phyloP scores from a whole-genome alignment of 2,797 vertebrate genomes.

The Phrynocephalus vlangalii region DNA sequence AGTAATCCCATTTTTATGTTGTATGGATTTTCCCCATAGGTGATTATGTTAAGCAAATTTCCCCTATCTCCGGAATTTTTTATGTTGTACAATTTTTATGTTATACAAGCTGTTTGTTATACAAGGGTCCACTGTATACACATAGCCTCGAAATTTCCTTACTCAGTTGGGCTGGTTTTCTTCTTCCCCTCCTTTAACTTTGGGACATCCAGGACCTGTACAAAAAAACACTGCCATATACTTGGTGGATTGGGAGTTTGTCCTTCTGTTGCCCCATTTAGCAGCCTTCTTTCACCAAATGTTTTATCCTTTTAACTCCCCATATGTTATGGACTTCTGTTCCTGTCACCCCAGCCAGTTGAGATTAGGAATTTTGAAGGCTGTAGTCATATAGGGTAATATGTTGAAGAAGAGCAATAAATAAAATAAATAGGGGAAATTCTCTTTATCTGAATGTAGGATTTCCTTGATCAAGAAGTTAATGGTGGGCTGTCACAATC shows the following conservation, averaged over 20 bases:
- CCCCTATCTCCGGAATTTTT: too few relatives aligned
- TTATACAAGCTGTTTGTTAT: too few relatives aligned
- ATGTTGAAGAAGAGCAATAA: not conserved
- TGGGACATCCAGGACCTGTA: not conserved
- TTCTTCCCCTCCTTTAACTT: not conserved
- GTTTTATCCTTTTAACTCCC: not conserved
- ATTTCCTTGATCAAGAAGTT: not conserved
- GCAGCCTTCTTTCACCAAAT: not conserved
- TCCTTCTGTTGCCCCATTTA: not conserved
- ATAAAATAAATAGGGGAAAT: not conserved
- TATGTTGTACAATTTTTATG: too few relatives aligned
- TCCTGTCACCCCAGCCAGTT: not conserved
- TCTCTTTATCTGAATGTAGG: not conserved
- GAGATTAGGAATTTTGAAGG: not conserved
- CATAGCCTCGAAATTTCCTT: not conserved
- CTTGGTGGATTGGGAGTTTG: not conserved
- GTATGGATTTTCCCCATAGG: too few relatives aligned
- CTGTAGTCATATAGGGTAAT: not conserved
- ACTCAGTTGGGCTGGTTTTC: not conserved
- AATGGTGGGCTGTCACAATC: not conserved
- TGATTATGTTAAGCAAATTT: too few relatives aligned
- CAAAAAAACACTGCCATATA: not conserved
- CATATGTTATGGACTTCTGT: not conserved
- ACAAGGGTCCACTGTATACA: too few relatives aligned
- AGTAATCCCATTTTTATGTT: too few relatives aligned